Evolutionary conservation across 2,113 vertebrate genomes (phyloP), one percentile per base, ranked within the genome.

Genomic region (Hyperopisus bebe): DNA sequence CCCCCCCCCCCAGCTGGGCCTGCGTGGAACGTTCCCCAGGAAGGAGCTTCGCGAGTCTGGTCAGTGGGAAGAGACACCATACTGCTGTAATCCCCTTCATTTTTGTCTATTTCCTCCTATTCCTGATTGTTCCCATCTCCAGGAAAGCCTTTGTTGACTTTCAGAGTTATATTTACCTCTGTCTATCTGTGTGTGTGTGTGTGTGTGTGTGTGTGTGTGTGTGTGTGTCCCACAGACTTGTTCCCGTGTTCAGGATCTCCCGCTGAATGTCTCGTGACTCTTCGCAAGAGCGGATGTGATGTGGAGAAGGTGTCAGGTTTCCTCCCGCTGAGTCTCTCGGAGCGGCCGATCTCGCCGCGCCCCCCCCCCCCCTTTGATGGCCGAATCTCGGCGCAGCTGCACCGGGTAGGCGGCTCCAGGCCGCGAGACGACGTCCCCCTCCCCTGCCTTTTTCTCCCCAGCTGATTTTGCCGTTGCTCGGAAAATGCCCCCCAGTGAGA

Each of bases 401-500:
- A 94, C 95, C 1, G 9, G 88, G 93, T 95, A 94, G 94, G 89
- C 92, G 94, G 90, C 91, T 92, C 0, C 91, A 92, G 93, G 94
- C 94, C 94, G 94, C 94, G 91, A 91, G 91, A 93, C 90, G 92
- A 89, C 19, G 92, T 89, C 70, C 31, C 10, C 7, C 2, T n/a
- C 87, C 84, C 91, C 90, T 89, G 53, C 84, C 91, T 88, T 66
- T 47, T 39, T 89, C 89, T 92, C 90, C 82, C 90, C 80, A 13
- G 2, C 84, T 9, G 5, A 11, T 89, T 95, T 94, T 91, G 94
- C 94, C 35, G 93, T 94, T 88, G 93, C 93, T 93, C 95, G 96
- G 97, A 95, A 98, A 95, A 98, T 98, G 97, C 96, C 95, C 97
- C 96, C 96, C 95, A 94, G 95, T 95, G 96, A 96, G 95, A 95